Percentiles rank a stretch among this genome's conserved stretches.
Conservation (phyloP, 2,113 vertebrate genomes). For the Caloenas nicobarica region DNA sequence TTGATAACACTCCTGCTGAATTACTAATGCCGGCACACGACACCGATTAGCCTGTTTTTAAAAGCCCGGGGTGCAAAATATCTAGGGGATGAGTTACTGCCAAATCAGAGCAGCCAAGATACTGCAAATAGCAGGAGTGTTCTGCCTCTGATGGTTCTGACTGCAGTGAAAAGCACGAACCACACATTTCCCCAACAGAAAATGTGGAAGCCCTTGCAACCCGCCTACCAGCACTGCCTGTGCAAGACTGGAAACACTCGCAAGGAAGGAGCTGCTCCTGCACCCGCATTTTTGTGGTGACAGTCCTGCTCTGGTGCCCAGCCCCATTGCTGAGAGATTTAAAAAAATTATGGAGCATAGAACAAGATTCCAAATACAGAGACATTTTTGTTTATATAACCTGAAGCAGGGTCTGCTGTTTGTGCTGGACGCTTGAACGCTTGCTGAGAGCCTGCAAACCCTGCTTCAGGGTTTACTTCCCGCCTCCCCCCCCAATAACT, state of each 20-base stretch:
- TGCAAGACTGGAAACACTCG: accelerated
- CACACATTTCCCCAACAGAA: accelerated
- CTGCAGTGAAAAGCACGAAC: not conserved
- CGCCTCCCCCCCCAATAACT: not conserved
- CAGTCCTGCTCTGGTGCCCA: not conserved
- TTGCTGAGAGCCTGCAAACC: not conserved
- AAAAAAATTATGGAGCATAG: not conserved
- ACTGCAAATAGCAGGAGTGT: not conserved
- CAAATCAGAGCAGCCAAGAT: not conserved
- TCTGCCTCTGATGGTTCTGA: not conserved
- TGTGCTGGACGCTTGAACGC: not conserved
- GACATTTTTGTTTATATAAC: not conserved
- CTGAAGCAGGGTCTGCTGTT: not conserved
- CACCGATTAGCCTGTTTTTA: not conserved
- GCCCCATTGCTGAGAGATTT: not conserved
- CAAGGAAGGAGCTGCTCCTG: not conserved
- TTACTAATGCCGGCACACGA: not conserved
- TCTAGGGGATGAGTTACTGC: not conserved
- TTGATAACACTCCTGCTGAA: not conserved
- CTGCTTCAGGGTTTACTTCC: not conserved
- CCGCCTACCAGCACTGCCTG: not conserved
- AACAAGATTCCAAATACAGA: not conserved
- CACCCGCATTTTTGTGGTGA: not conserved
- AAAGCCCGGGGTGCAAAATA: slow-evolving; percentile 39
- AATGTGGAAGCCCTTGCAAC: not conserved